Evolutionary conservation across 2,888 invertebrate species (phyloP), one percentile per base, ranked within the genome.

Genomic region (Sinelater perroti): DNA sequence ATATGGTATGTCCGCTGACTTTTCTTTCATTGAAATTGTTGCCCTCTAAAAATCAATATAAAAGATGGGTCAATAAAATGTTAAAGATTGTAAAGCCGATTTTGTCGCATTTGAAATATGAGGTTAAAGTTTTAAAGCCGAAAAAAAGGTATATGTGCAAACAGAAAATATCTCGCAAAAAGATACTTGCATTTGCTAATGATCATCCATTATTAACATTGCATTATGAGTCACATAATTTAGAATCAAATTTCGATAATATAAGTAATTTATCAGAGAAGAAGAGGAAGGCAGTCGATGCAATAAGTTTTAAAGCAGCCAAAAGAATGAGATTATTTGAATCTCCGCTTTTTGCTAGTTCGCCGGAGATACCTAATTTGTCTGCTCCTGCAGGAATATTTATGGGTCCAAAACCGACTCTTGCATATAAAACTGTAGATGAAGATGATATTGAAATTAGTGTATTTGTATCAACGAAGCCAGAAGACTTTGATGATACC

Each of bases 361-460:
- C 28, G 10, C 5, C 38, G 11, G 4, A n/a, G 7, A 11, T 20
- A 8, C 6, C 20, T 21, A 6, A 20, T 7, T 13, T 13, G 14
- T 35, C 10, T 2, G 14, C 8, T 16, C 8, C 4, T n/a, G 2
- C 36, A 1, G 11, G 61, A 42, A 44, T 69, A 49, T 69, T 70
- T 64, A 67, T 77, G 73, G 71, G 75, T 1, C 61, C 67, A 2
- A 63, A 70, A 51, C 73, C 71, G 2, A 53, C 56, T 10, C 26
- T 67, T 7, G 58, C 69, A 5, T 66, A 64, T 10, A 53, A 57
- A 3, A 62, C 65, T 8, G 61, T 67, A 8, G 71, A 75, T 26
- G 65, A 66, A 14, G 76, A 77, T 16, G 72, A 70, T 20, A 72
- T 79, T 18, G 73, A 76, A 49, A 69, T 74, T 1, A 75, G 75